Evolutionary conservation across 2,113 vertebrate species (phyloP).

Genomic region (Lampris incognitus): DNA sequence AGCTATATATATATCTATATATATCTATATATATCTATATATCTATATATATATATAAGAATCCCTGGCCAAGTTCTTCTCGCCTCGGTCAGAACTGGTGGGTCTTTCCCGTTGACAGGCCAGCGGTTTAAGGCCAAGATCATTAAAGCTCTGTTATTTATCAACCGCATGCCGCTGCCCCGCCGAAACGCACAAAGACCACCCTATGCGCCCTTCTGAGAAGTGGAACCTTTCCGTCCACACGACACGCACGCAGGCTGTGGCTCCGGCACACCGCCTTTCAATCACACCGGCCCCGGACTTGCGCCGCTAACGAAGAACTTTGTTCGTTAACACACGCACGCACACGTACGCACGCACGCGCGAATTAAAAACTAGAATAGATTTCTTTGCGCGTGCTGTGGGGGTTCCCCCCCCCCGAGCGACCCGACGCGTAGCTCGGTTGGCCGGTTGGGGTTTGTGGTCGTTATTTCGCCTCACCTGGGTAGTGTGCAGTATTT

Average conservation of each 20-base stretch:
- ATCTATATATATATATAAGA: neutral
- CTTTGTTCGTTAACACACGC: no score
- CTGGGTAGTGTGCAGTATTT: constrained; percentile 64
- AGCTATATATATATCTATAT: no score
- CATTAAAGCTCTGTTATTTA: constrained; percentile 67
- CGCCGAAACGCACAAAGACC: constrained; percentile 82
- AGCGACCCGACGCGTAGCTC: no score
- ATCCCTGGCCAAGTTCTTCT: constrained; percentile 62
- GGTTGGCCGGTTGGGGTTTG: constrained; percentile 1
- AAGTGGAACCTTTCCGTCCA: constrained; percentile 52
- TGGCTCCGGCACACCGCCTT: no score
- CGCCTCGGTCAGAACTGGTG: constrained; percentile 35
- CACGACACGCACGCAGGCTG: no score
- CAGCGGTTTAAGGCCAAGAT: constrained; percentile 41
- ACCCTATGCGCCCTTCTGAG: constrained; percentile 82
- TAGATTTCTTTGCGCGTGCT: no score
- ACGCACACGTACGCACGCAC: no score
- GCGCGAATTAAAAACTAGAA: no score
- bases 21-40: no score
- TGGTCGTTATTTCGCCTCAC: constrained; percentile 59
- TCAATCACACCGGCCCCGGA: no score
- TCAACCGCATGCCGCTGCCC: constrained; percentile 79
- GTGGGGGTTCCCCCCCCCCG: no score
- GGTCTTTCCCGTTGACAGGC: constrained; percentile 44
- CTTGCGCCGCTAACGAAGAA: no score